Conservation (phyloP, 1,140 invertebrate genomes). For the Monomorium pharaonis region DNA sequence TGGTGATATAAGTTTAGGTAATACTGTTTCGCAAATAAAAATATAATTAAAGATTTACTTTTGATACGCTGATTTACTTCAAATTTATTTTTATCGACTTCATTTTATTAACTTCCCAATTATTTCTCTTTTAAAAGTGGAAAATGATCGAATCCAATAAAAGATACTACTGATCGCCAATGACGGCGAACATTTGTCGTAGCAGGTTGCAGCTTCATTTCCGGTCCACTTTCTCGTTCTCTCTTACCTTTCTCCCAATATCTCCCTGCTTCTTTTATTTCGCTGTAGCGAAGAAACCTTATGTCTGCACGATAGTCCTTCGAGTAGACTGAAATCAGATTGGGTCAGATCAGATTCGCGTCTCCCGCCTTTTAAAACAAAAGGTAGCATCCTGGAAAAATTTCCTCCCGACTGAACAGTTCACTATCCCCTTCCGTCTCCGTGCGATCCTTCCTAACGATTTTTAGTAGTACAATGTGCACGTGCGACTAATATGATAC, state of each 20-base stretch:
- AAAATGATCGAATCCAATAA: conserved; percentile 44
- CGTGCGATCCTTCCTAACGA: conserved; percentile 12
- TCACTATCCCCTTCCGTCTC: not conserved
- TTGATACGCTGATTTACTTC: not conserved
- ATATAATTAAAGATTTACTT: not conserved
- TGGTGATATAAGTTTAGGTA: not conserved
- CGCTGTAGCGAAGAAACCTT: conserved; percentile 12
- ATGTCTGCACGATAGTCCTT: conserved; percentile 32
- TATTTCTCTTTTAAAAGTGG: conserved; percentile 5
- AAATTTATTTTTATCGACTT: not conserved
- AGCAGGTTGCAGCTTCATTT: conserved; percentile 33
- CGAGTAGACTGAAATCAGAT: conserved; percentile 55
- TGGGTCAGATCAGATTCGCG: conserved; percentile 51
- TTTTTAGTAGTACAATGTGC: conserved; percentile 1
- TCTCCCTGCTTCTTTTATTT: conserved; percentile 12
- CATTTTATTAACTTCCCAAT: not conserved
- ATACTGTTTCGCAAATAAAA: not conserved
- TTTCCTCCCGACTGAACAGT: conserved; percentile 53
- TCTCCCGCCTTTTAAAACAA: conserved; percentile 54
- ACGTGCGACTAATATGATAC: conserved; percentile 16
- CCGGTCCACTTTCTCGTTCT: not conserved
- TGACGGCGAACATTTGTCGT: conserved; percentile 68
- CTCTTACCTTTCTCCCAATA: not conserved
- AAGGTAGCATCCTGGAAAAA: conserved; percentile 52
- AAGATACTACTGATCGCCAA: conserved; percentile 51